Evolutionary conservation across 2,797 vertebrate species (phyloP).

Genomic region (Telmatherina bonti): DNA sequence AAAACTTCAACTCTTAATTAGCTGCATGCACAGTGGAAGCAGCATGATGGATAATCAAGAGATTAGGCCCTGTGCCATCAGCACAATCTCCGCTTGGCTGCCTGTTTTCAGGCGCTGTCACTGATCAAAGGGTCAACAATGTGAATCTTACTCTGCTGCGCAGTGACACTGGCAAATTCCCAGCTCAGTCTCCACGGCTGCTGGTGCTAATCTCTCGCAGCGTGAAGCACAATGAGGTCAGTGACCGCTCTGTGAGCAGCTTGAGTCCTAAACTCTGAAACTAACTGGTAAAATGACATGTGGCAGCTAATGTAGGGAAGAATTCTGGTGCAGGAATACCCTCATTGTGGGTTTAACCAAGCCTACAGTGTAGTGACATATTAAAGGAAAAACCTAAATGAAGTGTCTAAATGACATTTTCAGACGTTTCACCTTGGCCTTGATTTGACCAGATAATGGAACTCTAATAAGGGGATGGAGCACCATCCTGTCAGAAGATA

Average conservation of each 20-base stretch:
- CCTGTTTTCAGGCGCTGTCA: constrained; percentile 36
- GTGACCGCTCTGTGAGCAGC: constrained; percentile 46
- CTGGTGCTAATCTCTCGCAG: constrained; percentile 55
- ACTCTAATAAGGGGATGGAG: neutral
- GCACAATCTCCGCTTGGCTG: constrained; percentile 60
- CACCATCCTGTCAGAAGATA: neutral
- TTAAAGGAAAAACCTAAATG: neutral
- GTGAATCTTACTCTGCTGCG: constrained; percentile 43
- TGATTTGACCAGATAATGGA: neutral
- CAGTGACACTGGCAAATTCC: constrained; percentile 51
- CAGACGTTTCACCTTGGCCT: neutral
- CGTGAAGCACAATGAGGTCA: constrained; percentile 37
- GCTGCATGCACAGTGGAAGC: constrained; percentile 52
- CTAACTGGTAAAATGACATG: constrained; percentile 12
- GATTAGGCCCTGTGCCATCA: constrained; percentile 72
- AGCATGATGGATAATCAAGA: constrained; percentile 71
- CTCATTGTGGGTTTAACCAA: neutral
- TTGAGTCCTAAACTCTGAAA: constrained; percentile 31
- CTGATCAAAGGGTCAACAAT: constrained; percentile 67
- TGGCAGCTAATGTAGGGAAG: constrained; percentile 4
- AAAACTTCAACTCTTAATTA: constrained; percentile 66
- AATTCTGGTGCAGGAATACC: neutral
- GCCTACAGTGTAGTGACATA: neutral
- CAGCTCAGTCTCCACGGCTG: constrained; percentile 54
- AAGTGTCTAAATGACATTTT: neutral